These are phyloP conservation scores for Lepidochitona cinerea DNA, from an alignment of 2,888 invertebrate genomes.

Conservation along the genomic window DNA sequence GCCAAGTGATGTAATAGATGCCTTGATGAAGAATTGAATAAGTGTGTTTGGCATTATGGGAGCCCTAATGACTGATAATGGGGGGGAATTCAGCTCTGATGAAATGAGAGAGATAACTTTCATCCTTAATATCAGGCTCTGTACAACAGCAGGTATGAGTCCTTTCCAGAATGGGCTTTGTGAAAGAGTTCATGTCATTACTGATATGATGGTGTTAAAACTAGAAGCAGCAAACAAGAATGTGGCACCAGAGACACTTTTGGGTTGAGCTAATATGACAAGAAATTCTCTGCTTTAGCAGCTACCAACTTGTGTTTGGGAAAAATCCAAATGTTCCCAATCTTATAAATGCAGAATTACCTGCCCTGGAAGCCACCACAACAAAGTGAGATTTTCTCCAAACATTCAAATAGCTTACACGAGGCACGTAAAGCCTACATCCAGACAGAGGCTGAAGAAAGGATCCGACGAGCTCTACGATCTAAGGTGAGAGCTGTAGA, in stretches of 20 bases:
- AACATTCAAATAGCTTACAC: conserved; percentile 28
- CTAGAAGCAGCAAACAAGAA: background rate
- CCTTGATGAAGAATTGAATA: conserved; percentile 13
- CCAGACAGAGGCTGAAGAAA: conserved; percentile 17
- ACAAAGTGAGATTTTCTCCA: conserved; percentile 21
- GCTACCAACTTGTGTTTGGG: conserved; percentile 22
- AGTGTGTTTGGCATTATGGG: background rate
- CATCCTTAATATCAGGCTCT: conserved; percentile 10
- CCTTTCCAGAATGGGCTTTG: conserved; percentile 27
- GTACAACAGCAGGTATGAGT: conserved; percentile 10
- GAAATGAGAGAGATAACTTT: conserved; percentile 7
- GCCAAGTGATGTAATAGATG: background rate
- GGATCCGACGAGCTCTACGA: conserved; percentile 18
- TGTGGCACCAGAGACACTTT: background rate
- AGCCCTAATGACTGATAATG: conserved; percentile 10
- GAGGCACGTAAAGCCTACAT: conserved; percentile 20
- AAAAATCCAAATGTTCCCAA: conserved; percentile 15
- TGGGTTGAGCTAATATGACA: conserved; percentile 5
- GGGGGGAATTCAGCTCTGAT: conserved; percentile 12
- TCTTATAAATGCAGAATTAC: conserved; percentile 10
- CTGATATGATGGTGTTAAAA: conserved; percentile 12
- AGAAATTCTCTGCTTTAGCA: conserved; percentile 13
- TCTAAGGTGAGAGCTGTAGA: conserved; percentile 13
- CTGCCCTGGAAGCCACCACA: conserved; percentile 13
- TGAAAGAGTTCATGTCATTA: conserved; percentile 15